These are phyloP conservation scores for Drosophila kikkawai DNA, from an alignment of 1,140 invertebrate genomes.

Conservation along the genomic window DNA sequence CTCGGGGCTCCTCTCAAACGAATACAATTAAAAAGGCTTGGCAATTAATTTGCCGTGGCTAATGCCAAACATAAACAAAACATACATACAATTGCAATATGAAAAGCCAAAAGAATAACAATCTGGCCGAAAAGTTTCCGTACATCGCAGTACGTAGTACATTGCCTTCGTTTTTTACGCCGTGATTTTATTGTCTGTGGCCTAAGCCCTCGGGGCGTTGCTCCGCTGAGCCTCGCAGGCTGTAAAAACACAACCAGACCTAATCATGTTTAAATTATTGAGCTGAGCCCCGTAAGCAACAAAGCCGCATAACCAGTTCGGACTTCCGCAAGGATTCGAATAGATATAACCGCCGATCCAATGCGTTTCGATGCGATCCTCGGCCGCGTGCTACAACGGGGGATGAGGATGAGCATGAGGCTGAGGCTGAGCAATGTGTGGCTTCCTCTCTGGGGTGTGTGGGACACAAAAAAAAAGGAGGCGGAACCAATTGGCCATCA, in stretches of 20 bases:
- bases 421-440: constrained; percentile 11
- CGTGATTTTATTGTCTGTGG: constrained; percentile 54
- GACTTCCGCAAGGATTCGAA: constrained; percentile 19
- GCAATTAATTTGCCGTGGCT: constrained; percentile 77
- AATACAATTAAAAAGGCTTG: constrained; percentile 62
- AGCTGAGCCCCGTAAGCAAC: constrained; percentile 52
- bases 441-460: constrained; percentile 7
- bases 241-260: constrained; percentile 84
- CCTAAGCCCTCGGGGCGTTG: constrained; percentile 70
- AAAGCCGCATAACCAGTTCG: constrained; percentile 77
- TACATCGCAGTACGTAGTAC: constrained; percentile 14
- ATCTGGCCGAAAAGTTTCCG: constrained; percentile 33
- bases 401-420: constrained; percentile 29
- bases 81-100: constrained; percentile 75
- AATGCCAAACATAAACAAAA: constrained; percentile 72
- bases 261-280: constrained; percentile 85
- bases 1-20: constrained; percentile 3
- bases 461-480: constrained; percentile 57
- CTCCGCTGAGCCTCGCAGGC: constrained; percentile 60
- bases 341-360: constrained; percentile 17
- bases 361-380: constrained; percentile 32
- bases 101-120: constrained; percentile 80
- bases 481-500: constrained; percentile 78
- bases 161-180: constrained; percentile 56
- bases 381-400: constrained; percentile 58